Evolutionary conservation across 2,888 invertebrate species (phyloP).

Genomic region (Polyommatus iphigenia): DNA sequence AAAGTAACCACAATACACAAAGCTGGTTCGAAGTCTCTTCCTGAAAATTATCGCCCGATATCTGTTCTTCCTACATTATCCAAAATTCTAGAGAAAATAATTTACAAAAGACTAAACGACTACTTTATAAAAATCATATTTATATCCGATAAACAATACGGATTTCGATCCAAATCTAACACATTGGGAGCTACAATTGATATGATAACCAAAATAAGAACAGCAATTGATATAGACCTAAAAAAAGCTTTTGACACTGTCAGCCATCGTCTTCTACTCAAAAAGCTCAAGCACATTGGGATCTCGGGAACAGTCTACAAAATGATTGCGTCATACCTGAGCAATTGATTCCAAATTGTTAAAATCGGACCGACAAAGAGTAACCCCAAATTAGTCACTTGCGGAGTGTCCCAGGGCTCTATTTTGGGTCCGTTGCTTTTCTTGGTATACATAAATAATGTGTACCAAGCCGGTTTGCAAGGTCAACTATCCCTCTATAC

Average conservation of each 20-base stretch:
- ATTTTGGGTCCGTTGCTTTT: conserved; percentile 26
- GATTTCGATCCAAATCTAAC: conserved; percentile 5
- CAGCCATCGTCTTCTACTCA: background rate
- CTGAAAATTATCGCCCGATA: conserved; percentile 14
- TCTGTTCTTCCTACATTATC: conserved; percentile 8
- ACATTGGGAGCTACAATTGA: conserved; percentile 16
- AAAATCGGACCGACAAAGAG: conserved; percentile 18
- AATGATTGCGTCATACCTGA: conserved; percentile 4
- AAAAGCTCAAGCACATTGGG: conserved; percentile 14
- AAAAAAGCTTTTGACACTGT: conserved; percentile 30
- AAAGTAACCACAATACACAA: conserved; percentile 16
- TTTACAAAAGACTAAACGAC: conserved; percentile 7
- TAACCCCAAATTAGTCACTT: background rate
- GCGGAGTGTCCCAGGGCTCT: conserved; percentile 30
- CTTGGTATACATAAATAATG: conserved; percentile 28
- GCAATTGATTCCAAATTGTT: conserved; percentile 16
- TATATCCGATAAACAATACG: conserved; percentile 9
- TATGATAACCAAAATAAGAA: conserved; percentile 11
- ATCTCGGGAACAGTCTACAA: background rate
- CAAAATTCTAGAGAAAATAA: conserved; percentile 15
- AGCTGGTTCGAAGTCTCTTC: background rate
- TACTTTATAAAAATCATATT: background rate
- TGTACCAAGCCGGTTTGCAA: conserved; percentile 17
- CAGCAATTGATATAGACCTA: conserved; percentile 25
- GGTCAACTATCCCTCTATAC: conserved; percentile 27